Conservation (phyloP, 2,888 invertebrate species). For the Coenonympha glycerion region DNA sequence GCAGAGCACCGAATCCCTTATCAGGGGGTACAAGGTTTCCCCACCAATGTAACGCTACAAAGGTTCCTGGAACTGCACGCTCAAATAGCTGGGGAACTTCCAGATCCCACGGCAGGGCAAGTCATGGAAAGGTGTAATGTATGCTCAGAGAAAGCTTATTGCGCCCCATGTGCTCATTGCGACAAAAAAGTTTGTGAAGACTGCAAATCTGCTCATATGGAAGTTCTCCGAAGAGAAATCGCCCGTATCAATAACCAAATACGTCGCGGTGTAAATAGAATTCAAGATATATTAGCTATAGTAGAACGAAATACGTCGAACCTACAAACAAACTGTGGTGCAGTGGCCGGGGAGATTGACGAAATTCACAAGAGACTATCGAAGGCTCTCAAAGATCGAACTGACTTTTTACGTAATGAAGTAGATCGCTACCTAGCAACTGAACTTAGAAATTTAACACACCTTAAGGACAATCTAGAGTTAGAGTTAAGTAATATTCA, state of each 20-base stretch:
- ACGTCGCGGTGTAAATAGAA: slow-evolving; percentile 88
- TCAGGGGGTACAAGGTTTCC: slow-evolving; percentile 95
- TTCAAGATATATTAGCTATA: slow-evolving; percentile 88
- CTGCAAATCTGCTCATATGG: slow-evolving; percentile 97
- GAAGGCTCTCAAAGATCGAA: slow-evolving; percentile 92
- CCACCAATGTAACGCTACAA: slow-evolving; percentile 96
- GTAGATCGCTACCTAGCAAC: slow-evolving; percentile 93
- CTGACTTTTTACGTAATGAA: slow-evolving; percentile 90
- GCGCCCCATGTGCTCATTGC: slow-evolving; percentile 94
- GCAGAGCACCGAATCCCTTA: slow-evolving; percentile 97
- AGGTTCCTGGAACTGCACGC: slow-evolving; percentile 95
- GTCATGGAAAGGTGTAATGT: slow-evolving; percentile 95
- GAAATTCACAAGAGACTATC: slow-evolving; percentile 91
- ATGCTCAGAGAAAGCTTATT: slow-evolving; percentile 93
- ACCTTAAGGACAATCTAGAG: slow-evolving; percentile 94
- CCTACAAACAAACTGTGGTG: slow-evolving; percentile 91
- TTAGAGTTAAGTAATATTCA: slow-evolving; percentile 95
- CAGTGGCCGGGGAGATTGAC: slow-evolving; percentile 94
- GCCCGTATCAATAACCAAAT: slow-evolving; percentile 92
- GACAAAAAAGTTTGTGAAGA: slow-evolving; percentile 97
- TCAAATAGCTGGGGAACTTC: slow-evolving; percentile 92
- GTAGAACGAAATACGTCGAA: slow-evolving; percentile 93
- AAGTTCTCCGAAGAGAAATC: slow-evolving; percentile 94
- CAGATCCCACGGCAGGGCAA: slow-evolving; percentile 93
- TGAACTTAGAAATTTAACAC: slow-evolving; percentile 89